These are phyloP conservation scores for Phthorimaea operculella DNA, from an alignment of 1,140 invertebrate species.

Conservation along the genomic window DNA sequence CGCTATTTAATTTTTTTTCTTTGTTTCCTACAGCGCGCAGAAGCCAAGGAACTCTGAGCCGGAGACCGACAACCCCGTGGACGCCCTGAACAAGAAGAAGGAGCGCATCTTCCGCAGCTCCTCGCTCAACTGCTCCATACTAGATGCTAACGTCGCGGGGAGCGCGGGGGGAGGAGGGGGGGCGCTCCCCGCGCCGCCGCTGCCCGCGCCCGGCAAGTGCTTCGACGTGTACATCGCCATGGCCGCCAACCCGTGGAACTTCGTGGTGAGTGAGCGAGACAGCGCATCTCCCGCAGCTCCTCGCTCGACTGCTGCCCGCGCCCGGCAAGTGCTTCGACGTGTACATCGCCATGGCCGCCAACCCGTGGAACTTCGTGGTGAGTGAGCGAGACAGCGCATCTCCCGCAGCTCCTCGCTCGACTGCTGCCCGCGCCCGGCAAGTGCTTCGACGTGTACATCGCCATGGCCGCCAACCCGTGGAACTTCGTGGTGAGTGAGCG, in stretches of 20 bases:
- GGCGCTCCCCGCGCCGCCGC: slow-evolving; percentile 38
- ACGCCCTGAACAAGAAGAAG: slow-evolving; percentile 50
- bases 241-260: slow-evolving; percentile 71
- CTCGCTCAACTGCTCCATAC: no score
- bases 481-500: slow-evolving; percentile 64
- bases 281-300: slow-evolving; percentile 46
- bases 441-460: slow-evolving; percentile 70
- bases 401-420: slow-evolving; percentile 35
- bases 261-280: slow-evolving; percentile 54
- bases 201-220: slow-evolving; percentile 49
- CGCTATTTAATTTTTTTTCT: no score
- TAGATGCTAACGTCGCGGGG: slow-evolving; percentile 14
- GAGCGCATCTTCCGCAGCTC: slow-evolving; percentile 49
- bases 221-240: slow-evolving; percentile 71
- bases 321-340: slow-evolving; percentile 68
- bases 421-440: slow-evolving; percentile 44
- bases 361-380: slow-evolving; percentile 70
- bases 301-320: slow-evolving; percentile 40
- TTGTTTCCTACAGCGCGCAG: no score
- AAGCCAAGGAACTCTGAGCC: no score
- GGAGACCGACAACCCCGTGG: slow-evolving; percentile 35
- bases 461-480: slow-evolving; percentile 70
- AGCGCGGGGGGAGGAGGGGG: slow-evolving; percentile 12
- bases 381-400: slow-evolving; percentile 49
- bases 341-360: slow-evolving; percentile 69